Percentiles rank a stretch among this genome's conserved stretches.
Conservation (phyloP, 2,888 invertebrate species). For the Drosophila rubida region DNA sequence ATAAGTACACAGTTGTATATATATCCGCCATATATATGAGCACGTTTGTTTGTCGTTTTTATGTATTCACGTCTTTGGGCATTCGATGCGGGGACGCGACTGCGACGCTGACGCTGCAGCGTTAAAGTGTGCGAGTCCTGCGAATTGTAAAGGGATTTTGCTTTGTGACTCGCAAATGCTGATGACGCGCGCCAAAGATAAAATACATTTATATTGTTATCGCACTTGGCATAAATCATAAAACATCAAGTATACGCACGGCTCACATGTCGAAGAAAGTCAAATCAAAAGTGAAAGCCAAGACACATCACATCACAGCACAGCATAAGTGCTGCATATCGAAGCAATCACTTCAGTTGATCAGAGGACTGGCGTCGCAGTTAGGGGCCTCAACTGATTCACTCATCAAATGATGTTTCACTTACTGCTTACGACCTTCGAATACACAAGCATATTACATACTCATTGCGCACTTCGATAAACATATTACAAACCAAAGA, state of each 20-base stretch:
- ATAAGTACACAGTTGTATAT: constrained; percentile 6
- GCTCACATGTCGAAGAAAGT: background rate
- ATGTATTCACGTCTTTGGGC: constrained; percentile 43
- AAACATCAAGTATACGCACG: constrained; percentile 31
- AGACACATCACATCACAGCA: background rate
- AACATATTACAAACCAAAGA: background rate
- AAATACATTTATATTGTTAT: constrained; percentile 65
- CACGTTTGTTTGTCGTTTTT: constrained; percentile 61
- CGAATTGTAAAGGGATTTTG: constrained; percentile 70
- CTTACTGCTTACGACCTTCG: too few species aligned
- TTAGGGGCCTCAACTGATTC: background rate
- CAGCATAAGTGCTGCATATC: background rate
- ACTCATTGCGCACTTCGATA: too few species aligned
- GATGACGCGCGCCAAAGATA: constrained; percentile 56
- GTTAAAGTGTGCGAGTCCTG: constrained; percentile 44
- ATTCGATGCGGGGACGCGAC: constrained; percentile 16
- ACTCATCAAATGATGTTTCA: background rate
- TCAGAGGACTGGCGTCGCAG: background rate
- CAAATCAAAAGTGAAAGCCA: constrained; percentile 11
- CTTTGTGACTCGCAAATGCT: constrained; percentile 54
- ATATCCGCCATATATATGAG: constrained; percentile 31
- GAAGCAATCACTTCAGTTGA: constrained; percentile 3
- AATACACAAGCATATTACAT: too few species aligned
- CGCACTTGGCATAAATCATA: constrained; percentile 62
- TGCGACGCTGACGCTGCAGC: too few species aligned